Percentiles rank a stretch among this genome's conserved stretches.
Evolutionary conservation across 2,888 invertebrate species (phyloP).

Genomic region (Neoaliturus tenellus): DNA sequence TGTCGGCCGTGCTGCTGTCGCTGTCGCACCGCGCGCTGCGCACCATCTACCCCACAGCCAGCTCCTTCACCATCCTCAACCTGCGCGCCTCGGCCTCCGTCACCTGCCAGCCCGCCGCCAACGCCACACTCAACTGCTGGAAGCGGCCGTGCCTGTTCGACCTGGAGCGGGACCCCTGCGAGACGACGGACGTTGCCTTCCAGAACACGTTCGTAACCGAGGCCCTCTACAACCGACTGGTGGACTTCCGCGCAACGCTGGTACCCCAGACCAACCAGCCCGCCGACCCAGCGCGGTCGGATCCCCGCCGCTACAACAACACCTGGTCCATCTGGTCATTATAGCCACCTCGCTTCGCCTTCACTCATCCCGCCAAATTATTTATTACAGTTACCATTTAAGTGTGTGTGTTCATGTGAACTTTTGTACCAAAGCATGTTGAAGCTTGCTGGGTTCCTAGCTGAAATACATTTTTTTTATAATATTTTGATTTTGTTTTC

Average conservation of each 20-base stretch:
- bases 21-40: slow-evolving; percentile 71
- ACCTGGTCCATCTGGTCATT: slow-evolving; percentile 82
- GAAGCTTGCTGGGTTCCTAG: slow-evolving; percentile 37
- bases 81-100: slow-evolving; percentile 72
- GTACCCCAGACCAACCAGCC: slow-evolving; percentile 76
- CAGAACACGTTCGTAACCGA: slow-evolving; percentile 74
- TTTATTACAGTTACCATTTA: slow-evolving; percentile 50
- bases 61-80: slow-evolving; percentile 69
- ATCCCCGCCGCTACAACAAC: slow-evolving; percentile 83
- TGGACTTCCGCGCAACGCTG: slow-evolving; percentile 74
- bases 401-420: slow-evolving; percentile 28
- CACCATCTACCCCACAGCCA: slow-evolving; percentile 68
- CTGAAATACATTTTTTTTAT: slow-evolving; percentile 11
- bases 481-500: slow-evolving; percentile 3
- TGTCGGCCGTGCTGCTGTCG: slow-evolving; percentile 71
- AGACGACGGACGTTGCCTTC: slow-evolving; percentile 79
- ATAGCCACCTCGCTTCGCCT: slow-evolving; percentile 46
- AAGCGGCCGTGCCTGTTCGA: slow-evolving; percentile 83
- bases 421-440: slow-evolving; percentile 1
- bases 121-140: slow-evolving; percentile 74
- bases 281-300: slow-evolving; percentile 76
- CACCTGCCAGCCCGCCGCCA: slow-evolving; percentile 68
- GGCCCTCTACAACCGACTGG: slow-evolving; percentile 73
- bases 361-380: slow-evolving; percentile 33
- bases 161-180: slow-evolving; percentile 86